A percentile compares a stretch with the other conserved stretches of the same genome.
phyloP scores from a whole-genome alignment of 1,140 invertebrate genomes.

The Drosophila littoralis region DNA sequence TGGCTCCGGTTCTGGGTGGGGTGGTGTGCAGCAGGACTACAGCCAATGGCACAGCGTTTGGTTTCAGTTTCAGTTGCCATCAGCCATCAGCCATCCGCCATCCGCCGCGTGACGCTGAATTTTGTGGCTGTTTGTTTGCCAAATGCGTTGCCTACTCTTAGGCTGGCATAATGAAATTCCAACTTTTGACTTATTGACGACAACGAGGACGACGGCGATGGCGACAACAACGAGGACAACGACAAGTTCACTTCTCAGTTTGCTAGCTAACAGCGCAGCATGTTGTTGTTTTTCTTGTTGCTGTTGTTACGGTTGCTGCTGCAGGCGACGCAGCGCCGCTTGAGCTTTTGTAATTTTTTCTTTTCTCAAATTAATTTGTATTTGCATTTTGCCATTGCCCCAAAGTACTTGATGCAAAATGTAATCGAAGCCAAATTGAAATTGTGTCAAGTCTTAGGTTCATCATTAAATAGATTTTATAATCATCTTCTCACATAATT shows the following conservation, averaged over 20 bases:
- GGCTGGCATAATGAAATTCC: slow-evolving; percentile 83
- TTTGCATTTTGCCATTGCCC: slow-evolving; percentile 15
- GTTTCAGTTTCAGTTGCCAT: slow-evolving; percentile 66
- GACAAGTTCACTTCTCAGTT: slow-evolving; percentile 27
- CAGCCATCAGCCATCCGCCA: slow-evolving; percentile 34
- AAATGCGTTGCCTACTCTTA: slow-evolving; percentile 81
- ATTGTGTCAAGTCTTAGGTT: background rate
- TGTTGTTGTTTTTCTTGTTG: background rate
- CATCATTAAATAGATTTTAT: background rate
- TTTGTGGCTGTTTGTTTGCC: slow-evolving; percentile 59
- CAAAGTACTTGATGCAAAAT: background rate
- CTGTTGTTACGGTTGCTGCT: slow-evolving; percentile 19
- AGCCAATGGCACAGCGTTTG: slow-evolving; percentile 65
- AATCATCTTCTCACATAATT: no score
- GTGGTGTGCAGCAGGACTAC: slow-evolving; percentile 15
- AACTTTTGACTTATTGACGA: slow-evolving; percentile 84
- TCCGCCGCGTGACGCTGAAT: slow-evolving; percentile 15
- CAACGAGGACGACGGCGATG: slow-evolving; percentile 47
- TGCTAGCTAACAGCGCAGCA: background rate
- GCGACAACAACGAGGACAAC: slow-evolving; percentile 18
- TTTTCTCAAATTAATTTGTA: slow-evolving; percentile 9
- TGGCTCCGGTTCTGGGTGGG: background rate
- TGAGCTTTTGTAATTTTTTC: slow-evolving; percentile 39
- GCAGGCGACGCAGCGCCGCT: slow-evolving; percentile 41
- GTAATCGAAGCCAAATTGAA: background rate